Conservation (phyloP, 2,888 invertebrate genomes). For the Aquatica leii region DNA sequence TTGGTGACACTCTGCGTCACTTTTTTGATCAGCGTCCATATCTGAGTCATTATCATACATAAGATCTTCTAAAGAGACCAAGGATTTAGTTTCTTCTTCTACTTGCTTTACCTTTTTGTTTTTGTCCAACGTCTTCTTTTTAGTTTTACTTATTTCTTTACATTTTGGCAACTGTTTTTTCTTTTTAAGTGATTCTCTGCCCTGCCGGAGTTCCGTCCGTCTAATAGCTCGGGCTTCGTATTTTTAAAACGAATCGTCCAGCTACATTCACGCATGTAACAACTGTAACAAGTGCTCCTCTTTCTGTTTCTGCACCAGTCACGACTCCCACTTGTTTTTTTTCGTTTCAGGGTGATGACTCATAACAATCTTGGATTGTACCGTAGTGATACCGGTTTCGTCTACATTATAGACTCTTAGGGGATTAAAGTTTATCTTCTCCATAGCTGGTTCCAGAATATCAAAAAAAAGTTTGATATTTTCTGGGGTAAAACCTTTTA, state of each 20-base stretch:
- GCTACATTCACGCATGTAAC: not conserved
- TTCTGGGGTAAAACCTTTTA: constrained; percentile 5
- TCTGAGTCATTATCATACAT: constrained; percentile 1
- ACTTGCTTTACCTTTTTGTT: constrained; percentile 6
- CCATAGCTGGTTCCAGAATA: constrained; percentile 5
- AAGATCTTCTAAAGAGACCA: not conserved
- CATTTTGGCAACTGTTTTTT: too few species aligned
- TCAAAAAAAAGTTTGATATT: constrained; percentile 1
- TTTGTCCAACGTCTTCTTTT: not conserved
- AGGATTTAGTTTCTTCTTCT: constrained; percentile 1
- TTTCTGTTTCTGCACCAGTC: not conserved
- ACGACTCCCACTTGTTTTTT: not conserved
- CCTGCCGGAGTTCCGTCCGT: not conserved
- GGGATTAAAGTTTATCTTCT: constrained; percentile 6
- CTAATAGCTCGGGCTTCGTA: not conserved
- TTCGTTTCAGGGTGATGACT: not conserved
- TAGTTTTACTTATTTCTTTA: not conserved
- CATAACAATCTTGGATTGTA: not conserved
- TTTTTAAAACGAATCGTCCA: not conserved
- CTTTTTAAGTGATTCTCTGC: too few species aligned
- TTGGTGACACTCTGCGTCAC: too few species aligned
- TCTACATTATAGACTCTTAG: not conserved
- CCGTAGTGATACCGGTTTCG: not conserved
- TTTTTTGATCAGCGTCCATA: not conserved
- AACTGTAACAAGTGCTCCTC: not conserved